phyloP scores from a whole-genome alignment of 1,140 invertebrate genomes.

The Pantala flavescens region DNA sequence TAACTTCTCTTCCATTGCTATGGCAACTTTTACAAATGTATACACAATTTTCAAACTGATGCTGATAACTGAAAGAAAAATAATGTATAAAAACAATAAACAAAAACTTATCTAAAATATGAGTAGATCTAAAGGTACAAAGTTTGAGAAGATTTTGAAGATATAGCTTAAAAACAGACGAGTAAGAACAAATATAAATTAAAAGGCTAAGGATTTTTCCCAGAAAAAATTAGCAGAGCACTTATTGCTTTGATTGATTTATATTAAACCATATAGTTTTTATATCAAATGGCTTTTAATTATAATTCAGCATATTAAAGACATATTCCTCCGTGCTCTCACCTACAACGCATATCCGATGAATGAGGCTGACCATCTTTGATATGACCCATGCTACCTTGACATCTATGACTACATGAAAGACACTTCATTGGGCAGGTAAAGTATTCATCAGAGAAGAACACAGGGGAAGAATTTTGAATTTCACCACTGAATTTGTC shows the following conservation, averaged over 20 bases:
- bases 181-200: no score
- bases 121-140: conserved; percentile 9
- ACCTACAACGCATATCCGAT: conserved; percentile 38
- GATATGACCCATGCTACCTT: conserved; percentile 64
- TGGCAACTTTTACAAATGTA: conserved; percentile 59
- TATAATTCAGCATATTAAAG: no score
- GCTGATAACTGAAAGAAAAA: conserved; percentile 50
- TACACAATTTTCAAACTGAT: conserved; percentile 67
- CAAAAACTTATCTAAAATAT: no score
- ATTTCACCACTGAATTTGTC: conserved; percentile 65
- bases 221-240: no score
- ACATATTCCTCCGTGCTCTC: background rate
- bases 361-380: conserved; percentile 54
- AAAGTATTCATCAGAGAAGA: conserved; percentile 73
- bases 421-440: conserved; percentile 61
- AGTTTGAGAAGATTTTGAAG: no score
- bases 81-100: conserved; percentile 13
- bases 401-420: conserved; percentile 60
- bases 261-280: no score
- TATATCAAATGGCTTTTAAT: no score
- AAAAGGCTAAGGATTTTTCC: no score
- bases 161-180: no score
- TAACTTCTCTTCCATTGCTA: conserved; percentile 46
- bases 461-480: conserved; percentile 44
- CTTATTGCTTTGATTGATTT: no score